Base-by-base conservation (phyloP, 2,113 vertebrate species). In the Engraulis encrasicolus region DNA sequence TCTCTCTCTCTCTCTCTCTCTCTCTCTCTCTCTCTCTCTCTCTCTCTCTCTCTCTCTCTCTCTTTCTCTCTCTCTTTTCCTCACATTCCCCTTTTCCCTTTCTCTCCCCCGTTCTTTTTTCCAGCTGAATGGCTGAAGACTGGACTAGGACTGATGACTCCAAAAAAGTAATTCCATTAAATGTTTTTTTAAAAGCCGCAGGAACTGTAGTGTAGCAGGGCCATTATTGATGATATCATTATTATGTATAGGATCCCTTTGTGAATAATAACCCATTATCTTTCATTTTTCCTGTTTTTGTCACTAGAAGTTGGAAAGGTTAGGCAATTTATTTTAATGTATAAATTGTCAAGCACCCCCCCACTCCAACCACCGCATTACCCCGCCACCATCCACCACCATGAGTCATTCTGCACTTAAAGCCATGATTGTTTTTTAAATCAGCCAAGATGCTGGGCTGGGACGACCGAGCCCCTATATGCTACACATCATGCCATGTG, bases 321-420 rank as follows among this genome's bases (percentile, higher is more conserved):
- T 95, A 95, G 93, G 94, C 91, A 93, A 95, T 95, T 95, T 94
- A 92, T 95, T 95, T 93, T 93, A 94, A 95, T 95, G 92, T 93
- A 93, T 92, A 94, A 93, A 93, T 92, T 93, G 94, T 94, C 94
- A 95, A 88, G 82, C 92, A 87, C 91, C 91, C 93, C 66, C 31
- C 92, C 91, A 92, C 88, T 87, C 90, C 91, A 91, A 93, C 89
- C 90, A 90, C 91, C 91, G n/a, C n/a, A n/a, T n/a, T n/a, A n/a
- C n/a, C n/a, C n/a, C n/a, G n/a, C n/a, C n/a, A n/a, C n/a, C n/a
- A n/a, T n/a, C n/a, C n/a, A n/a, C n/a, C 89, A 89, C 92, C 91
- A 81, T 90, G 87, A 89, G 85, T 92, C 66, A 89, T 89, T 92
- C 87, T 74, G 87, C 92, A 93, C 90, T 94, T 91, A 90, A 91